These are phyloP conservation scores for Ericerus pela DNA, from an alignment of 1,140 invertebrate genomes.

Conservation along the genomic window DNA sequence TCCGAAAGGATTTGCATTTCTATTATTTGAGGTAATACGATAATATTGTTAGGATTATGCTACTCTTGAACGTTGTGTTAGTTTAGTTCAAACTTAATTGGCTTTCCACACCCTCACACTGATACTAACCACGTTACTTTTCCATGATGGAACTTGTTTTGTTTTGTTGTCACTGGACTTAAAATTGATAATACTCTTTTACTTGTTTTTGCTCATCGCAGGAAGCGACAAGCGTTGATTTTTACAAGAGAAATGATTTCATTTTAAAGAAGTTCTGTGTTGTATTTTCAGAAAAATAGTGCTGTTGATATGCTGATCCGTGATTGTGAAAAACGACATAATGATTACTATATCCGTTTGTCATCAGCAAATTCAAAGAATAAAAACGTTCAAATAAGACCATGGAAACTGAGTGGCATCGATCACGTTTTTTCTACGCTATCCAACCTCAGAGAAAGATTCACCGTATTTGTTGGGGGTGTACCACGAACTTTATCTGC, in stretches of 20 bases:
- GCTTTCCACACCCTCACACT: neutral
- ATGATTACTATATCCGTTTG: neutral
- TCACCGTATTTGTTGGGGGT: neutral
- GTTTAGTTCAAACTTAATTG: too few relatives aligned
- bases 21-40: slow-evolving; percentile 3
- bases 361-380: neutral
- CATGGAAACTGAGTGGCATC: neutral
- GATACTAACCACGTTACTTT: neutral
- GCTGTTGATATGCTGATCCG: neutral
- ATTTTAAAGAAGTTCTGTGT: neutral
- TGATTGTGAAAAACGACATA: neutral
- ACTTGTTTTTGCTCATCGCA: too few relatives aligned
- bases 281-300: neutral
- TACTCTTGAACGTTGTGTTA: too few relatives aligned
- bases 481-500: neutral
- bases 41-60: neutral
- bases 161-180: too few relatives aligned
- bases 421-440: neutral
- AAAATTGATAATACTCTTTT: too few relatives aligned
- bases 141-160: too few relatives aligned
- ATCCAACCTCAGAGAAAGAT: neutral
- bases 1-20: neutral
- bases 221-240: too few relatives aligned
- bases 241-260: neutral
- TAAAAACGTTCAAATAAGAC: neutral